Evolutionary conservation across 1,140 invertebrate species (phyloP), one percentile per base, ranked within the genome.

Genomic region (Scylla paramamosain): DNA sequence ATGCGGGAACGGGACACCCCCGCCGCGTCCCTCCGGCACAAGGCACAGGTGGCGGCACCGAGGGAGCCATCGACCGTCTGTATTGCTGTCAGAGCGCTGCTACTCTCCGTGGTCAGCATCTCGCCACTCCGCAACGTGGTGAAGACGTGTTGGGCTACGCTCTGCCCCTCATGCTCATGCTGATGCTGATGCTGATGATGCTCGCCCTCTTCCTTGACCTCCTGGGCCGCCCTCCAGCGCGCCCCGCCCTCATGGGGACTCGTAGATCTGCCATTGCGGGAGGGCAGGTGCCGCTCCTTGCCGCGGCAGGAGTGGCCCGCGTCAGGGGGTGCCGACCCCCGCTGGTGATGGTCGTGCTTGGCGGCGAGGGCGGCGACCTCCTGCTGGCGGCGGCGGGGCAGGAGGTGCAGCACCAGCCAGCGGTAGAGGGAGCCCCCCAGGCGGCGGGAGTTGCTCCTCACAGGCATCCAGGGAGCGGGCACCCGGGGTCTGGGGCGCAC

Each of bases 401-500:
- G 90, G 91, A 95, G 91, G 31, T 86, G 87, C 83, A 95, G 83
- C 52, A 92, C 91, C 48, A 95, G 31, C 94, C 94, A 95, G 82
- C 94, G 94, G 91, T 95, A 95, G 3, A 95, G 84, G 52, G 94
- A 95, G 29, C 94, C 94, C 90, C 94, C 94, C 83, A 95, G 94
- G 87, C 94, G 94, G 25, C 94, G 82, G 46, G 94, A 95, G 91
- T 87, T 95, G 39, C 94, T 48, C 84, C 94, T 95, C 90, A 95
- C 94, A 87, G 94, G 94, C 94, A 95, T 95, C 83, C 94, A 95
- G 89, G n/a, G 10, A 29, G 46, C 45, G 28, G 91, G 94, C 52
- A 87, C 45, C 90, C 83, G 45, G 32, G 46, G 45, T 28, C 45
- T 87, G 31, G 94, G 94, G 31, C 32, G 87, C 59, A n/a, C 52